These are phyloP conservation scores for Drosophila lacicola DNA, from an alignment of 2,888 invertebrate species.

Conservation along the genomic window DNA sequence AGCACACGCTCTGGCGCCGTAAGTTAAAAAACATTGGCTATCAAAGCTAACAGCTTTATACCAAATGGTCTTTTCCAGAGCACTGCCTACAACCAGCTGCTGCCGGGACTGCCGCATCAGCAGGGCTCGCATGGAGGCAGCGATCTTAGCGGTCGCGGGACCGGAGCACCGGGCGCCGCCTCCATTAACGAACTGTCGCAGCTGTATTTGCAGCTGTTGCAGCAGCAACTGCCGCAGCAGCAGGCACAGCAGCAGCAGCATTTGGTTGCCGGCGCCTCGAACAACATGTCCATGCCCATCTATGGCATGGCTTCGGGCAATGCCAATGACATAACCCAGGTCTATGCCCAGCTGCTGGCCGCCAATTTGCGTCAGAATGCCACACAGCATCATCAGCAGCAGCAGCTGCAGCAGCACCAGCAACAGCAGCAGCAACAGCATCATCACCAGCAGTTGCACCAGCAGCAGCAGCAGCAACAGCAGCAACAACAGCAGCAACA, in stretches of 20 bases:
- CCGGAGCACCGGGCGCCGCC: not conserved
- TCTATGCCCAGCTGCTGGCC: constrained; percentile 40
- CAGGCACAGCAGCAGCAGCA: constrained; percentile 36
- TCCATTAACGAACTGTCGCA: constrained; percentile 21
- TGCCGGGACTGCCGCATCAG: not conserved
- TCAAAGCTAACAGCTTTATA: too few relatives aligned
- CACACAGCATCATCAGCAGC: constrained; percentile 12
- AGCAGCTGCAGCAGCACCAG: constrained; percentile 15
- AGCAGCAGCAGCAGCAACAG: constrained; percentile 20
- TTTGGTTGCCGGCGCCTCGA: constrained; percentile 17
- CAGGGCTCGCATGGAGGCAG: not conserved
- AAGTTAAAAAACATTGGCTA: constrained; percentile 31
- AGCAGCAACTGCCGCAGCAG: constrained; percentile 29
- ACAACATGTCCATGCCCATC: constrained; percentile 27
- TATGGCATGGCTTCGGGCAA: constrained; percentile 13
- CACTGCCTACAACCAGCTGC: not conserved
- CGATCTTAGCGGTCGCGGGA: constrained; percentile 1
- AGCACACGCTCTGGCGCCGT: constrained; percentile 16
- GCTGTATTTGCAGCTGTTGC: constrained; percentile 33
- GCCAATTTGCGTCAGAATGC: constrained; percentile 36
- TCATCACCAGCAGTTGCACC: constrained; percentile 25
- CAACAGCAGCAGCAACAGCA: constrained; percentile 10
- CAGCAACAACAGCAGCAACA: constrained; percentile 17
- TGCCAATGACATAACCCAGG: constrained; percentile 7
- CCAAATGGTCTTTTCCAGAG: not conserved